Conservation (phyloP, 2,888 invertebrate species). For the Mechanitis messenoides region DNA sequence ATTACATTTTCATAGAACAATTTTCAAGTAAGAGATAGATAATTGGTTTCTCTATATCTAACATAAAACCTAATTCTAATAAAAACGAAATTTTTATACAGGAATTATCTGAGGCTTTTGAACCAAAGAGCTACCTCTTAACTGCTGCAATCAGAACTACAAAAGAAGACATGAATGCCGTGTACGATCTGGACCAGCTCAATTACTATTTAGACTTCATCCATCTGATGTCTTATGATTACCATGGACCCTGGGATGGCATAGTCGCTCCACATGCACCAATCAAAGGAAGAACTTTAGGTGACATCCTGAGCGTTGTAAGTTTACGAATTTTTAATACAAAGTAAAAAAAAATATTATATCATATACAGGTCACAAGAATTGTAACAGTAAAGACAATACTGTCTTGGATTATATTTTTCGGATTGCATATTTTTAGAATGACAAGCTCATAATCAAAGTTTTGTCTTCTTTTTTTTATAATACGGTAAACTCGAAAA, state of each 20-base stretch:
- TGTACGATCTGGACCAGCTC: constrained; percentile 85
- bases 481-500: too few species aligned
- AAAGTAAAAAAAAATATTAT: too few species aligned
- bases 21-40: too few species aligned
- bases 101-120: constrained; percentile 84
- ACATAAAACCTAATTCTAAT: background rate
- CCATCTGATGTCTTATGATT: constrained; percentile 93
- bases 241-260: constrained; percentile 89
- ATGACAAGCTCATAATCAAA: too few species aligned
- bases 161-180: constrained; percentile 82
- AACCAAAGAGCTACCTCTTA: constrained; percentile 80
- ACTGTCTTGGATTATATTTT: too few species aligned
- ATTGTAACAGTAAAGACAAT: too few species aligned
- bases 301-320: constrained; percentile 82
- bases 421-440: too few species aligned
- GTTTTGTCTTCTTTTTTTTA: too few species aligned
- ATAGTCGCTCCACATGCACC: constrained; percentile 88
- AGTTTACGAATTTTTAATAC: constrained; percentile 38
- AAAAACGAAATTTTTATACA: constrained; percentile 41
- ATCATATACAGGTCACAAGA: too few species aligned
- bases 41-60: too few species aligned
- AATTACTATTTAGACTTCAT: constrained; percentile 82
- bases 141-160: constrained; percentile 90
- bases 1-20: too few species aligned
- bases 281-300: constrained; percentile 65